These are phyloP conservation scores for Microcebus ravelobensis DNA, from an alignment of 2,113 vertebrate genomes.

Conservation along the genomic window DNA sequence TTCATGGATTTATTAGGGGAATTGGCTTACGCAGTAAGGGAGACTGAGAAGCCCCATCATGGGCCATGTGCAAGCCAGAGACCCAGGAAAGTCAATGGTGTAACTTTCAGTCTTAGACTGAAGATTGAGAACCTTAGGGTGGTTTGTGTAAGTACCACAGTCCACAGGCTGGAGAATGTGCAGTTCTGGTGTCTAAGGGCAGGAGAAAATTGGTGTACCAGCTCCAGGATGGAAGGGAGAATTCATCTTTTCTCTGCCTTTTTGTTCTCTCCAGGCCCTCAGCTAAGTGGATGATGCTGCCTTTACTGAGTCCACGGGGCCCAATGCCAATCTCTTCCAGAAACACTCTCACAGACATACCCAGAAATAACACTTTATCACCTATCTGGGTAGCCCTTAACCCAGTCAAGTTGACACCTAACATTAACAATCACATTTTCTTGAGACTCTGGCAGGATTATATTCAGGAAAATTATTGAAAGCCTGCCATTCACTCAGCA, in stretches of 20 bases:
- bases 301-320: neutral
- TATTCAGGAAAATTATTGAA: neutral
- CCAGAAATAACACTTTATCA: neutral
- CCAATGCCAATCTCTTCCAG: neutral
- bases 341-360: neutral
- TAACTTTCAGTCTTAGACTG: too few relatives aligned
- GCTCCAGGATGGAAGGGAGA: neutral
- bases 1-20: neutral
- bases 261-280: neutral
- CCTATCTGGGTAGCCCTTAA: too few relatives aligned
- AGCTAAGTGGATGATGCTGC: neutral
- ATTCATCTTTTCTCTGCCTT: neutral
- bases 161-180: too few relatives aligned
- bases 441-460: neutral
- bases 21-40: neutral
- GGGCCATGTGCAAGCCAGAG: neutral
- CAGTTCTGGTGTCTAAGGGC: neutral
- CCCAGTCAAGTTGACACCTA: neutral
- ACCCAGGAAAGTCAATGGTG: neutral
- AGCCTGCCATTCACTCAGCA: neutral
- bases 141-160: too few relatives aligned
- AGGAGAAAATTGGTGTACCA: neutral
- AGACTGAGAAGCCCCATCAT: neutral
- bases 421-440: neutral
- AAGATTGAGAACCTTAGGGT: too few relatives aligned